phyloP scores from a whole-genome alignment of 2,113 vertebrate genomes.

The Polypterus senegalus region DNA sequence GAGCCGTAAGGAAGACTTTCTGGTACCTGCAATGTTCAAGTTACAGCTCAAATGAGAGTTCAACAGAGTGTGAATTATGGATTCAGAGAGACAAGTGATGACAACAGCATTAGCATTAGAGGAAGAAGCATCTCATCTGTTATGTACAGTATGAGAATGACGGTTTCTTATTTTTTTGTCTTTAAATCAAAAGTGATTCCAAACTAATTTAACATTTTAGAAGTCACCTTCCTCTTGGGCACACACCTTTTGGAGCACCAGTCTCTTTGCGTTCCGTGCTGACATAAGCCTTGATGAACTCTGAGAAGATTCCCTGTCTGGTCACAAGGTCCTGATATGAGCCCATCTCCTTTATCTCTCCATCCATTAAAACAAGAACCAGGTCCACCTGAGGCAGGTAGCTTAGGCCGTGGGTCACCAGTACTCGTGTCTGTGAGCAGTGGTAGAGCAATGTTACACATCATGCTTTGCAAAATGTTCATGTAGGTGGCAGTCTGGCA shows the following conservation, averaged over 20 bases:
- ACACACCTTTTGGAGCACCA: constrained; percentile 43
- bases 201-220: too few relatives aligned
- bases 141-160: too few relatives aligned
- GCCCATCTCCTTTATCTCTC: constrained; percentile 72
- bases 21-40: constrained; percentile 39
- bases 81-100: too few relatives aligned
- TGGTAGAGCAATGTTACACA: too few relatives aligned
- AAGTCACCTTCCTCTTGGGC: background rate
- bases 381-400: constrained; percentile 74
- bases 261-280: constrained; percentile 49
- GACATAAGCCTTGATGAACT: constrained; percentile 65
- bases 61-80: too few relatives aligned
- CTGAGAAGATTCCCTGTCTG: constrained; percentile 66
- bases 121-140: too few relatives aligned
- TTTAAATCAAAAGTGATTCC: too few relatives aligned
- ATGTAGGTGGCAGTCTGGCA: too few relatives aligned
- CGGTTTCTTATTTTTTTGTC: too few relatives aligned
- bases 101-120: too few relatives aligned
- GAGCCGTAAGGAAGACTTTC: constrained; percentile 50
- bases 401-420: constrained; percentile 75
- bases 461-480: too few relatives aligned
- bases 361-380: constrained; percentile 70
- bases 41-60: too few relatives aligned
- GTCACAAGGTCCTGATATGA: constrained; percentile 75
- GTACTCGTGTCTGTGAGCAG: constrained; percentile 68